Percentiles rank a stretch among this genome's conserved stretches.
Conservation (phyloP, 2,797 vertebrate genomes). For the Tamandua tetradactyla region DNA sequence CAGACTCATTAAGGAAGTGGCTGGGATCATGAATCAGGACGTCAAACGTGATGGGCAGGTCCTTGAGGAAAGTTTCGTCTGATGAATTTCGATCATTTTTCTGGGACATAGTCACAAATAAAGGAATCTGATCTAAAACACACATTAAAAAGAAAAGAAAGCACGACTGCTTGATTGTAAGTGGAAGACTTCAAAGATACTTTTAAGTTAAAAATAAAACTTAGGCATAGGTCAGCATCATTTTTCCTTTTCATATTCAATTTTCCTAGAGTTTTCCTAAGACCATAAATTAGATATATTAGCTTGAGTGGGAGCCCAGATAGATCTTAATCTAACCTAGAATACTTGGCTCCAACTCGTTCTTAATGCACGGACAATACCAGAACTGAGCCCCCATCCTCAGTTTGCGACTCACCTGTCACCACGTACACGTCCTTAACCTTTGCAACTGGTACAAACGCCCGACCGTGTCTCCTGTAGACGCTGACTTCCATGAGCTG, state of each 20-base stretch:
- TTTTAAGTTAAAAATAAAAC: background rate
- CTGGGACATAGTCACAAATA: conserved; percentile 92
- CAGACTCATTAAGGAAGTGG: conserved; percentile 91
- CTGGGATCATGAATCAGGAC: conserved; percentile 94
- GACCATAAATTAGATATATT: background rate
- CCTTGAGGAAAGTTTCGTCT: conserved; percentile 90
- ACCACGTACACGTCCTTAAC: conserved; percentile 88
- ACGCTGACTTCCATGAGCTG: conserved; percentile 92
- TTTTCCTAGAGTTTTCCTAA: background rate
- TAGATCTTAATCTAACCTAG: background rate
- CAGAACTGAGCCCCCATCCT: background rate
- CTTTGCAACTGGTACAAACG: conserved; percentile 87
- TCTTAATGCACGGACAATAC: background rate
- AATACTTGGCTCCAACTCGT: background rate
- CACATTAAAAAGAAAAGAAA: background rate
- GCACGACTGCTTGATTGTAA: background rate
- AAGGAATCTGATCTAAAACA: conserved; percentile 92
- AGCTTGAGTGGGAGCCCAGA: background rate
- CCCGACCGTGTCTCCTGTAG: conserved; percentile 88
- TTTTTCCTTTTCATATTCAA: background rate
- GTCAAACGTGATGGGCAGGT: conserved; percentile 89
- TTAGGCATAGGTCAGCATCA: background rate
- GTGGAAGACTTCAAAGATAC: background rate
- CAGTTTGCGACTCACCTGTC: conserved; percentile 87
- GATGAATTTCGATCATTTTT: conserved; percentile 90